Evolutionary conservation across 2,797 vertebrate species (phyloP).

Genomic region (Tenualosa ilisha): DNA sequence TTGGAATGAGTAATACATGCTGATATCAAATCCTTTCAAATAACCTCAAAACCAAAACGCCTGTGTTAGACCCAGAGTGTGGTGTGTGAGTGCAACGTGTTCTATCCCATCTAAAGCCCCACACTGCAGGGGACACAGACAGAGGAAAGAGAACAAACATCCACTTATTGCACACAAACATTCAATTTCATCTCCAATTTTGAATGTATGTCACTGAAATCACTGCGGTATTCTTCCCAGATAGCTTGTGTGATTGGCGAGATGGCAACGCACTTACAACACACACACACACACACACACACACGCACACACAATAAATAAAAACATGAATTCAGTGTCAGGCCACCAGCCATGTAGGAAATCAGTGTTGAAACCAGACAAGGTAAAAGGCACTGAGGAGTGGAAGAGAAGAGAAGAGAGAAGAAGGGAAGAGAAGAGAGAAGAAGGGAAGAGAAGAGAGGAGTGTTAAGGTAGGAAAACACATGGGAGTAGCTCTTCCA

Average conservation of each 20-base stretch:
- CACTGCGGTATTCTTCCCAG: conserved; percentile 47
- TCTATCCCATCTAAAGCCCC: not conserved
- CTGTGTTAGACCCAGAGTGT: too few species aligned
- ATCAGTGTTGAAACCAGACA: conserved; percentile 62
- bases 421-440: not conserved
- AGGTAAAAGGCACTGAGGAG: conserved; percentile 21
- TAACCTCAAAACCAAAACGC: too few species aligned
- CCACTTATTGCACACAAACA: conserved; percentile 22
- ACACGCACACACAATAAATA: conserved; percentile 58
- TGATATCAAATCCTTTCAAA: too few species aligned
- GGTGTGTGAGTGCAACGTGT: too few species aligned
- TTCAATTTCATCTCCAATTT: conserved; percentile 30
- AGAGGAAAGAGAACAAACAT: not conserved
- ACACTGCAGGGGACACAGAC: not conserved
- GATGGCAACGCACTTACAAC: conserved; percentile 27
- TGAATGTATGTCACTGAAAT: conserved; percentile 52
- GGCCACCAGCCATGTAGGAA: conserved; percentile 53
- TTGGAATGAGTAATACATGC: too few species aligned
- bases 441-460: conserved; percentile 51
- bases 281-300: conserved; percentile 29
- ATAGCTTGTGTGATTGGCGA: conserved; percentile 57
- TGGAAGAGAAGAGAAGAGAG: not conserved
- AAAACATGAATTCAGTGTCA: conserved; percentile 67
- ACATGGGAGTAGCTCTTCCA: conserved; percentile 48
- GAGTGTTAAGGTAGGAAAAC: conserved; percentile 62